Conservation (phyloP, 2,888 invertebrate species). For the Epinotia demarniana region DNA sequence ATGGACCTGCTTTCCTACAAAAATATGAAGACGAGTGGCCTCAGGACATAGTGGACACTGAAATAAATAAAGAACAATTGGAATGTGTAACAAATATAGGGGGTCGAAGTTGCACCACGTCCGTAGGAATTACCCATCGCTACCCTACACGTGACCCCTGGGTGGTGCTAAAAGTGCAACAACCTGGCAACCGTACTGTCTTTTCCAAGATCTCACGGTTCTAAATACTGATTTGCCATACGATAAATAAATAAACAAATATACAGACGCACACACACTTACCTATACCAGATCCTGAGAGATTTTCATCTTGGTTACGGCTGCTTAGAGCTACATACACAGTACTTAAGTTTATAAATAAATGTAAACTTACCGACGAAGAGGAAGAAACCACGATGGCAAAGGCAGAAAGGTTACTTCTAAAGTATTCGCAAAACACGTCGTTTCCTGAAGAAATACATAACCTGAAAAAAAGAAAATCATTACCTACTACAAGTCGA, state of each 20-base stretch:
- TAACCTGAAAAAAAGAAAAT: not conserved
- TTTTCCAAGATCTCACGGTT: too few relatives aligned
- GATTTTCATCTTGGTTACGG: slow-evolving; percentile 5
- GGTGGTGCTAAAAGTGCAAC: too few relatives aligned
- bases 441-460: slow-evolving; percentile 5
- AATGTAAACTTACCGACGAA: slow-evolving; percentile 8
- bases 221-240: too few relatives aligned
- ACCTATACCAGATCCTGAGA: slow-evolving; percentile 2
- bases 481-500: slow-evolving; percentile 3
- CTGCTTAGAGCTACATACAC: not conserved
- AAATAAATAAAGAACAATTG: slow-evolving; percentile 7
- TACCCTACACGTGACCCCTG: too few relatives aligned
- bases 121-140: too few relatives aligned
- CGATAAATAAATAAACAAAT: too few relatives aligned
- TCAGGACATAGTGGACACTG: not conserved
- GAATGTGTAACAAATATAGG: not conserved
- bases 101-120: too few relatives aligned
- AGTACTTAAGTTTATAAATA: slow-evolving; percentile 10
- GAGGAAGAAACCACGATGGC: not conserved
- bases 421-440: slow-evolving; percentile 7
- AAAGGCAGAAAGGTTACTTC: slow-evolving; percentile 9
- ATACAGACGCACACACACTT: not conserved
- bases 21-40: not conserved
- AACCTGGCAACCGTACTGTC: too few relatives aligned
- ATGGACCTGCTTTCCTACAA: slow-evolving; percentile 7